Base-by-base conservation (phyloP, 2,888 invertebrate species). In the Axea sp. region DNA sequence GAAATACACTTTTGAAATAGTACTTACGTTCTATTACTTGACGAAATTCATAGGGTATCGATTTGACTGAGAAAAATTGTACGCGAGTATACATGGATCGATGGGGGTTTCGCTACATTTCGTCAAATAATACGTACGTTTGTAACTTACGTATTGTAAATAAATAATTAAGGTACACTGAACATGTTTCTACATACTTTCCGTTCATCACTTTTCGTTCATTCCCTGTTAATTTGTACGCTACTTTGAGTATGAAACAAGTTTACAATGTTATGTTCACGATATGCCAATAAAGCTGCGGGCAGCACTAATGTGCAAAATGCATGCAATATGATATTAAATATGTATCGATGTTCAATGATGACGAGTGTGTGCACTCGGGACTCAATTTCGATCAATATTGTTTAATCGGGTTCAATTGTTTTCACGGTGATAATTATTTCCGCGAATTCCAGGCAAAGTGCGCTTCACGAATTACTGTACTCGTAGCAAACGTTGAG, bases 181-280 rank as follows among this genome's bases (percentile, higher is more conserved):
- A 62, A 62, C 64, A 49, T n/a, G n/a, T 62, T 41, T 57, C 68
- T 68, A 73, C 68, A 62, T 73, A 73, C 64, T 73, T 73, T 57
- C 43, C 51, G 47, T 68, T 73, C 26, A 57, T 55, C 57, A 28
- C 60, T 39, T 55, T 60, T 73, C 53, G 51, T 53, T 57, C 68
- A 68, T 62, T 73, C 59, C 68, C 24, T 68, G 31, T 24, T 55
- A 57, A 57, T 49, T 41, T 57, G 73, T 49, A 43, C 9, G 73
- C 67, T 73, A 73, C 62, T 67, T 68, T 24, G 59, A 57, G 49
- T 73, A 68, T 73, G 68, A 64, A 73, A 73, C 62, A 73, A 68
- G 73, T 68, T 55, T 49, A 72, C 64, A 72, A 68, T 68, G 64
- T 73, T 67, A 73, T 73, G 67, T 67, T 73, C 37, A 55, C 35